phyloP scores from a whole-genome alignment of 2,888 invertebrate species.

The Drosophila tanythrix region DNA sequence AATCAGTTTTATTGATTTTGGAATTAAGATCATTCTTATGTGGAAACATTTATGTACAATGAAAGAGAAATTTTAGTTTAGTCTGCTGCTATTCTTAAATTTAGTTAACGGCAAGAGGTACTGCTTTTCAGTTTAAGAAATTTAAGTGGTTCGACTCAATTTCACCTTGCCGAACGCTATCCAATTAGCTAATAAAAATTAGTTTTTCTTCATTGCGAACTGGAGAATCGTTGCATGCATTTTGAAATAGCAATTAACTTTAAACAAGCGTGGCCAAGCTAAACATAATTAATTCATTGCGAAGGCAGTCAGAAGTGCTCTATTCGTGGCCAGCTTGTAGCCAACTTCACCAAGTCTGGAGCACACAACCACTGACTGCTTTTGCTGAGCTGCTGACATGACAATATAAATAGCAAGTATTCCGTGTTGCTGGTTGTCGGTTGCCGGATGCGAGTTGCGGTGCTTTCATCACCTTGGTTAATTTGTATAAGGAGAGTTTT shows the following conservation, averaged over 20 bases:
- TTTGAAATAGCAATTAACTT: constrained; percentile 70
- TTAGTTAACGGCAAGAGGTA: background rate
- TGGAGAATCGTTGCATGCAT: constrained; percentile 48
- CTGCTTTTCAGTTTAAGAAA: background rate
- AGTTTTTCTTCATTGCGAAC: constrained; percentile 23
- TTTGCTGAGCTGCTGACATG: constrained; percentile 37
- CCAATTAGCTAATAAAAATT: constrained; percentile 41
- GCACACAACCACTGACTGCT: background rate
- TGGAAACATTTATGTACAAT: background rate
- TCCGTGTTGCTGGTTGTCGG: constrained; percentile 15
- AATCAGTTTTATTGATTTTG: constrained; percentile 14
- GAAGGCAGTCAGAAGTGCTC: constrained; percentile 33
- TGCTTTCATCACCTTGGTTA: constrained; percentile 56
- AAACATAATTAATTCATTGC: constrained; percentile 66
- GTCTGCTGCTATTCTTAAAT: background rate
- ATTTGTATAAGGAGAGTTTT: constrained; percentile 58
- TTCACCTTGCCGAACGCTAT: constrained; percentile 8
- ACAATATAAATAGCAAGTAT: constrained; percentile 45
- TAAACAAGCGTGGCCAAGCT: constrained; percentile 59
- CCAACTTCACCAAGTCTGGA: constrained; percentile 20
- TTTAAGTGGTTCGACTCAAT: background rate
- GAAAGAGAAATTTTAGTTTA: background rate
- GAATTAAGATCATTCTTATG: background rate
- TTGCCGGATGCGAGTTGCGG: constrained; percentile 19
- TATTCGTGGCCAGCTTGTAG: constrained; percentile 50